A percentile compares a stretch with the other conserved stretches of the same genome.
Conservation (phyloP, 2,888 invertebrate genomes). For the Mylabris sibirica region DNA sequence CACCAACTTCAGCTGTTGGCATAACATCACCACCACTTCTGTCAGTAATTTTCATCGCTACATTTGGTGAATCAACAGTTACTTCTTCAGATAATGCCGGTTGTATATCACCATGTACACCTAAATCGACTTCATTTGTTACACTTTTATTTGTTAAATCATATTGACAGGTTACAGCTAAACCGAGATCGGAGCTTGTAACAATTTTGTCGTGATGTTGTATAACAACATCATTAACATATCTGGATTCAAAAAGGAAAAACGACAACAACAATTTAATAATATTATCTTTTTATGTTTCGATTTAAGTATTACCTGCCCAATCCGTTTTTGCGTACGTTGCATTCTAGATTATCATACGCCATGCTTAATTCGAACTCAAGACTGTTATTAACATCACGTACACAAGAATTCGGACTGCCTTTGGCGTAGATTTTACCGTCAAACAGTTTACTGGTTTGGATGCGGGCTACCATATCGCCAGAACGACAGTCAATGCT, state of each 20-base stretch:
- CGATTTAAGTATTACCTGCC: slow-evolving; percentile 63
- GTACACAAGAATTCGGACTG: slow-evolving; percentile 90
- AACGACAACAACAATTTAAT: slow-evolving; percentile 49
- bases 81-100: slow-evolving; percentile 85
- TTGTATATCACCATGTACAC: slow-evolving; percentile 84
- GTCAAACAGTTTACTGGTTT: slow-evolving; percentile 90
- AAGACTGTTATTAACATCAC: slow-evolving; percentile 85
- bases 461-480: slow-evolving; percentile 92
- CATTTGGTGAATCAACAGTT: slow-evolving; percentile 92
- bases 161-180: slow-evolving; percentile 93
- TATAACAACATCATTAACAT: slow-evolving; percentile 89
- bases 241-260: slow-evolving; percentile 56
- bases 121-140: slow-evolving; percentile 88
- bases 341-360: slow-evolving; percentile 91
- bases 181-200: slow-evolving; percentile 90
- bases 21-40: slow-evolving; percentile 84
- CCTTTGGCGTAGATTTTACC: slow-evolving; percentile 96
- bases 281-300: neutral
- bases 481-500: slow-evolving; percentile 91
- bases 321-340: slow-evolving; percentile 87
- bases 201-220: slow-evolving; percentile 96
- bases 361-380: slow-evolving; percentile 93
- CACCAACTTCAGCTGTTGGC: slow-evolving; percentile 90
- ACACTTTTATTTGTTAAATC: slow-evolving; percentile 94
- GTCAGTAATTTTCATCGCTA: slow-evolving; percentile 91